Conservation (phyloP, 2,797 vertebrate genomes). For the Caiman crocodilus region DNA sequence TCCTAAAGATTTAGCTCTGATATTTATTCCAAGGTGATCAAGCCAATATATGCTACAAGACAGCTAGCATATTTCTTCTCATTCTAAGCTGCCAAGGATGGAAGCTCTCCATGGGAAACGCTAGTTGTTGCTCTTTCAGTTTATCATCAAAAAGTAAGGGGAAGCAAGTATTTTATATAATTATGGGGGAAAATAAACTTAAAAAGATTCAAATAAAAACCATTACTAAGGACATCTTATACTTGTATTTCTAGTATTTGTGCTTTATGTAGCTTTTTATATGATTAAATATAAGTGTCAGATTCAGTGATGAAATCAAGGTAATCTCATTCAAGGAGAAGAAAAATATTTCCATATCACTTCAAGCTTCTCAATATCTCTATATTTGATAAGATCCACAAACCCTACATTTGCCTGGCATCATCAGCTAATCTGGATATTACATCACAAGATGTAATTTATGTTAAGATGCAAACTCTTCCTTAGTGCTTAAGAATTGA, state of each 20-base stretch:
- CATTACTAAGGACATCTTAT: conserved; percentile 27
- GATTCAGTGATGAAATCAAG: neutral
- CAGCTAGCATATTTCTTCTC: neutral
- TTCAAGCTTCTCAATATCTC: neutral
- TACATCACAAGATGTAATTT: neutral
- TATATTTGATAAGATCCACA: neutral
- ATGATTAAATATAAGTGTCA: neutral
- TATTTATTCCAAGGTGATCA: neutral
- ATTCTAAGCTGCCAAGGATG: neutral
- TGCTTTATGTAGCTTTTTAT: neutral
- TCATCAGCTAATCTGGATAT: neutral
- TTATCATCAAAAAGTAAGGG: neutral
- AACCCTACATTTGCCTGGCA: neutral
- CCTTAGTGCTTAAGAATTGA: neutral
- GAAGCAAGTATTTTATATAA: neutral
- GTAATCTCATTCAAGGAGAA: neutral
- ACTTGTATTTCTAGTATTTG: conserved; percentile 5
- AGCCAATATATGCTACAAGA: neutral
- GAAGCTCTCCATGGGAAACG: neutral
- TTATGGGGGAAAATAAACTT: neutral
- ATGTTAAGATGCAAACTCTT: neutral
- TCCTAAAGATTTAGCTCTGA: conserved; percentile 22
- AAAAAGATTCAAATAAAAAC: neutral
- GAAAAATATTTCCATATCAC: neutral
- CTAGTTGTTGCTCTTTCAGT: neutral